phyloP scores from a whole-genome alignment of 2,113 vertebrate species.

The Saccopteryx bilineata region DNA sequence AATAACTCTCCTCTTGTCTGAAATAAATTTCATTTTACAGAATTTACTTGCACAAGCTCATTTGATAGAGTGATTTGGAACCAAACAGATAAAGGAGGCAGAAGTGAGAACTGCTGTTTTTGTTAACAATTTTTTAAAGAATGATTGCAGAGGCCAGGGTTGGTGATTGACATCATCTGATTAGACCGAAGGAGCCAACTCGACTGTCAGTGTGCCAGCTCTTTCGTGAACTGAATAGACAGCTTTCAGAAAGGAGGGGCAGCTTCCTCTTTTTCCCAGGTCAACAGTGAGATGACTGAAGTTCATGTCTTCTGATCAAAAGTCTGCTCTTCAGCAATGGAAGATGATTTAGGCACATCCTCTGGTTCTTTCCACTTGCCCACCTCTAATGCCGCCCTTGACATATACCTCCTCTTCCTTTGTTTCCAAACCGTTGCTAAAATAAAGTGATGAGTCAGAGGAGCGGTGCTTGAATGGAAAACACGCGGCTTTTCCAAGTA shows the following conservation, averaged over 20 bases:
- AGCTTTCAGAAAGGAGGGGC: constrained; percentile 79
- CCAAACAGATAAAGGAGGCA: constrained; percentile 65
- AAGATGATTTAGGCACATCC: constrained; percentile 55
- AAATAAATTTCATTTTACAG: constrained; percentile 2
- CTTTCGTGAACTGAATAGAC: constrained; percentile 73
- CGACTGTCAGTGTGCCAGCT: constrained; percentile 73
- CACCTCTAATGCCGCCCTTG: constrained; percentile 20
- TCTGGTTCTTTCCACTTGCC: not conserved
- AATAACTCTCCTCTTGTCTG: constrained; percentile 54
- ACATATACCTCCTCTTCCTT: constrained; percentile 78
- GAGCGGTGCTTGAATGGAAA: constrained; percentile 73
- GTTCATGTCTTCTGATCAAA: constrained; percentile 68
- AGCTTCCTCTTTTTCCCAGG: constrained; percentile 54
- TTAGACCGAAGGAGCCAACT: constrained; percentile 77
- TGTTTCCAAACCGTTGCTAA: constrained; percentile 76
- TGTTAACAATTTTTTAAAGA: constrained; percentile 67
- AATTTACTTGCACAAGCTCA: constrained; percentile 66
- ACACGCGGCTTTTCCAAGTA: constrained; percentile 79
- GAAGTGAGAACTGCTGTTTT: not conserved
- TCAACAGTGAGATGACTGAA: constrained; percentile 73
- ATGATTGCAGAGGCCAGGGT: constrained; percentile 82
- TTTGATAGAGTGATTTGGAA: constrained; percentile 78
- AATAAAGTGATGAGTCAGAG: constrained; percentile 84
- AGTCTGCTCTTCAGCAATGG: constrained; percentile 65
- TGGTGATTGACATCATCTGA: constrained; percentile 78